A percentile compares a stretch with the other conserved stretches of the same genome.
These are phyloP conservation scores for Notiomystis cincta DNA, from an alignment of 2,113 vertebrate species.

Conservation along the genomic window DNA sequence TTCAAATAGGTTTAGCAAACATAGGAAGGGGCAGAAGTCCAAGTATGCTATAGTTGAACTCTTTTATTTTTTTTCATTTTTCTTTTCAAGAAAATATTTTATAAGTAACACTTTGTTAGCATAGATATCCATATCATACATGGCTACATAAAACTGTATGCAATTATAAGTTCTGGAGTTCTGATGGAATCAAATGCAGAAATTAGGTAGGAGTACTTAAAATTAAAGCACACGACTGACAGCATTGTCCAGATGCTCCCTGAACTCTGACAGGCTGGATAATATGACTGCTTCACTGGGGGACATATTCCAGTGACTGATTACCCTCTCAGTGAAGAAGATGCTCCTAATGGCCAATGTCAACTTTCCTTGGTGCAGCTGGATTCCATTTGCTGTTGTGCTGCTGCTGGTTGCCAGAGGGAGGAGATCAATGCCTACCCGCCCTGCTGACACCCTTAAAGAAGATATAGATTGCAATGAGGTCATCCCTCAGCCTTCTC, in stretches of 20 bases:
- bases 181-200: neutral
- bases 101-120: neutral
- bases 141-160: neutral
- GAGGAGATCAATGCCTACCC: neutral
- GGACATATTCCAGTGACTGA: neutral
- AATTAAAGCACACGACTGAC: neutral
- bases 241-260: neutral
- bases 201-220: neutral
- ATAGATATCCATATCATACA: neutral
- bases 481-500: neutral
- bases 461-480: neutral
- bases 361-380: neutral
- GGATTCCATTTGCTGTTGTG: neutral
- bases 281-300: neutral
- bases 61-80: neutral
- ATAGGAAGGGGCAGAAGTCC: neutral
- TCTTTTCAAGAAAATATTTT: neutral
- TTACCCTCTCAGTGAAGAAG: neutral
- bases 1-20: constrained; percentile 22
- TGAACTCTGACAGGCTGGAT: neutral
- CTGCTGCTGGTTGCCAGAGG: neutral
- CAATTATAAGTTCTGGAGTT: neutral
- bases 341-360: neutral
- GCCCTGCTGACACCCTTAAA: accelerated
- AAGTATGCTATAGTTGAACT: neutral